Evolutionary conservation across 2,888 invertebrate species (phyloP).

Genomic region (Slavum lentiscoides): DNA sequence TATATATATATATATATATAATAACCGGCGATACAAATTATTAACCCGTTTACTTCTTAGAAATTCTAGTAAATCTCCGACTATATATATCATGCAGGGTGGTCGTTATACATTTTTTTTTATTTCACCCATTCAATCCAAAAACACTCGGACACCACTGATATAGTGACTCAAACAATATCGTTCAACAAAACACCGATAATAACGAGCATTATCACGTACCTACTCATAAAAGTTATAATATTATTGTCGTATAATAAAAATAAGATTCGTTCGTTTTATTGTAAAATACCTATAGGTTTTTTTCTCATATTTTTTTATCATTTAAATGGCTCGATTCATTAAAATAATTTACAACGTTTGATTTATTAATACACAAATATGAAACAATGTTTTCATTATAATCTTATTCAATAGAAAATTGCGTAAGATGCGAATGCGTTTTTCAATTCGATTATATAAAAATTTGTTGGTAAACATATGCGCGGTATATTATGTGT

Average conservation of each 20-base stretch:
- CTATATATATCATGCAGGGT: too few species aligned
- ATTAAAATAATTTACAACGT: neutral
- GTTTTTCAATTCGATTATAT: neutral
- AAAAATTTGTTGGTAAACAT: neutral
- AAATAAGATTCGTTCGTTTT: neutral
- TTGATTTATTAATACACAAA: neutral
- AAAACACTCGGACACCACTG: too few species aligned
- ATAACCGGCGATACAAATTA: too few species aligned
- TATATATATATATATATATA: too few species aligned
- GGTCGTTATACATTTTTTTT: too few species aligned
- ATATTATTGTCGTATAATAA: neutral
- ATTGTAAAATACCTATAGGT: neutral
- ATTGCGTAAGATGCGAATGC: slow-evolving; percentile 4
- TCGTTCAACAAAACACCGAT: neutral
- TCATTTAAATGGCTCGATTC: neutral
- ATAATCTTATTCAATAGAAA: neutral
- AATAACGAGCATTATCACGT: neutral
- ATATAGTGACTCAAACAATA: neutral
- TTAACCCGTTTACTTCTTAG: too few species aligned
- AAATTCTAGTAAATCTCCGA: too few species aligned
- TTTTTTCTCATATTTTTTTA: neutral
- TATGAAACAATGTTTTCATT: neutral
- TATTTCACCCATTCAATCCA: too few species aligned
- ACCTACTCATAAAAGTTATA: neutral
- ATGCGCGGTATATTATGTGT: too few species aligned